phyloP scores from a whole-genome alignment of 2,888 invertebrate genomes.

The Penaeus monodon region DNA sequence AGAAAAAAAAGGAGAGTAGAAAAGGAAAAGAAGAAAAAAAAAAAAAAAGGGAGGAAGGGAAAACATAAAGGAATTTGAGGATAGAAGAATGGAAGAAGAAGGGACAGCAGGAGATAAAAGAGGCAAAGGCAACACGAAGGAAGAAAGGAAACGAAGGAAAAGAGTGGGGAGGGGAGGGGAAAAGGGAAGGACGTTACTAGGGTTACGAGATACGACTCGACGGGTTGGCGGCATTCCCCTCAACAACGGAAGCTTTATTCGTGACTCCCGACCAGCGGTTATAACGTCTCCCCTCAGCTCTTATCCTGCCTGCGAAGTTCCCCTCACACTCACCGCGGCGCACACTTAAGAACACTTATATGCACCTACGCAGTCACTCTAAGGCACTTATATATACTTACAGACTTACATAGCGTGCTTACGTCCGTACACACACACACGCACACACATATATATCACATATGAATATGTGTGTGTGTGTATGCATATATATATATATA shows the following conservation, averaged over 20 bases:
- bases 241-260: constrained; percentile 2
- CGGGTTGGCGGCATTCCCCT: neutral
- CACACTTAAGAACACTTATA: no score
- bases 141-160: neutral
- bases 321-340: no score
- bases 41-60: neutral
- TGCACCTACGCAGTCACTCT: no score
- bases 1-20: neutral
- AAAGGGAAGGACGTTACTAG: neutral
- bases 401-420: neutral
- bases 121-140: neutral
- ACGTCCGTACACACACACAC: no score
- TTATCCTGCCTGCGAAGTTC: no score
- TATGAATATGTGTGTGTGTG: neutral
- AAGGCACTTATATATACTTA: no score
- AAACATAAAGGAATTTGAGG: neutral
- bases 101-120: neutral
- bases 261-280: neutral
- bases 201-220: neutral
- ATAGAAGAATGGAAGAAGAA: neutral
- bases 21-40: neutral
- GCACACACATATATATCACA: no score
- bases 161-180: neutral
- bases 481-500: neutral
- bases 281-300: no score